Base-by-base conservation (phyloP, 1,140 invertebrate species). In the Leptinotarsa defecta region DNA sequence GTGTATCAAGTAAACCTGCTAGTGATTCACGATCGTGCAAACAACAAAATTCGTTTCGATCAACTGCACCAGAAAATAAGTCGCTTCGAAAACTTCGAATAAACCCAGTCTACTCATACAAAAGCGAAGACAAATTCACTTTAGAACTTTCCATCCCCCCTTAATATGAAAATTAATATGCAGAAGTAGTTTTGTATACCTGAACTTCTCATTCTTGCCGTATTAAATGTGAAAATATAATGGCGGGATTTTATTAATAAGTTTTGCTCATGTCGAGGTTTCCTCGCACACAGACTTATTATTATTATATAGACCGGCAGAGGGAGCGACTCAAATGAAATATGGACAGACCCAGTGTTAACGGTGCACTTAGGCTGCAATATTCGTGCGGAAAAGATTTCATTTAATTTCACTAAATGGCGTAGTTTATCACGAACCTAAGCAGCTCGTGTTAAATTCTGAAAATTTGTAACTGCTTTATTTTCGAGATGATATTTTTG, bases 131-230 rank as follows among this genome's bases (percentile, higher is more conserved):
- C 17, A 57, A 57, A 57, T 57, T 19, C 52, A 57, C 13, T 57
- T 13, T 5, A 19, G 13, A 57, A 57, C 52, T 57, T 57, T 13
- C 6, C 64, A 24, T 65, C 64, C 22, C 13, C 11, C 64, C 64
- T 13, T 70, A 75, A 75, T 75, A 61, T 61, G 74, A 43, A 67
- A 61, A 75, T 75, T 75, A 75, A 75, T 75, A 75, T 75, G 74
- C 74, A 68, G 34, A 68, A 75, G 68, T 75, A 70, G 74, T 75
- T 75, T 63, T 75, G 74, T 75, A 70, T 75, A 67, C 48, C 61
- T 48, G 24, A 75, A 75, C 67, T 74, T 74, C 62, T 70, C 65
- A 8, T 57, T 57, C 52, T 57, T 17, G 52, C 52, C 64, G 65
- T 67, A 75, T 70, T 64, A 69, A 70, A 70, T 52, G 64, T 68